Conservation (phyloP, 2,113 vertebrate genomes). For the Puffinus mauretanicus region DNA sequence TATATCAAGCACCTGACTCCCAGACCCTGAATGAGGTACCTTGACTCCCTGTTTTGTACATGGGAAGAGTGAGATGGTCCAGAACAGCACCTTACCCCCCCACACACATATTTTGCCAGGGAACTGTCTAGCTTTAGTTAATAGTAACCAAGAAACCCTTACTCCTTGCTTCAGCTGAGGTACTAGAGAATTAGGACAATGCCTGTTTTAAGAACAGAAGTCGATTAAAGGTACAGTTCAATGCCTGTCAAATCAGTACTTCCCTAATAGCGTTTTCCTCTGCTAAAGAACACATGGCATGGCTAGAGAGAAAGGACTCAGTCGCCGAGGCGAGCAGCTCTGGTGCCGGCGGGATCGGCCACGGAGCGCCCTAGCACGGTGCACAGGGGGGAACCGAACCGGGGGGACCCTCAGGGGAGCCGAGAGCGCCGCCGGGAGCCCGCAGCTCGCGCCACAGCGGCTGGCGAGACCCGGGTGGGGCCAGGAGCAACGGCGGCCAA, state of each 20-base stretch:
- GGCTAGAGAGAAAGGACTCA: neutral
- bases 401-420: too few species aligned
- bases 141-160: neutral
- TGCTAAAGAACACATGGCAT: neutral
- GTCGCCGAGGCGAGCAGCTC: too few species aligned
- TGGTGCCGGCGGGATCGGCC: too few species aligned
- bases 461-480: too few species aligned
- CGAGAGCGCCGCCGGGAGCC: too few species aligned
- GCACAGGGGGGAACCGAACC: too few species aligned
- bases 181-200: neutral
- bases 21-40: neutral
- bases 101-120: neutral
- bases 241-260: too few species aligned
- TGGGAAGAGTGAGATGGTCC: neutral
- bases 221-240: neutral
- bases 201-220: neutral
- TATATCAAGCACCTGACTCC: neutral
- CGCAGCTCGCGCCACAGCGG: too few species aligned
- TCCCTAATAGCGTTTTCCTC: neutral
- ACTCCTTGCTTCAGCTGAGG: neutral
- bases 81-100: neutral
- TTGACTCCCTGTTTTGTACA: neutral
- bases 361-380: too few species aligned
- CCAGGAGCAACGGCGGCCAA: too few species aligned
- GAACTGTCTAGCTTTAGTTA: neutral